Evolutionary conservation across 2,113 vertebrate genomes (phyloP), one percentile per base, ranked within the genome.

Genomic region (Pelvicachromis taeniatus): DNA sequence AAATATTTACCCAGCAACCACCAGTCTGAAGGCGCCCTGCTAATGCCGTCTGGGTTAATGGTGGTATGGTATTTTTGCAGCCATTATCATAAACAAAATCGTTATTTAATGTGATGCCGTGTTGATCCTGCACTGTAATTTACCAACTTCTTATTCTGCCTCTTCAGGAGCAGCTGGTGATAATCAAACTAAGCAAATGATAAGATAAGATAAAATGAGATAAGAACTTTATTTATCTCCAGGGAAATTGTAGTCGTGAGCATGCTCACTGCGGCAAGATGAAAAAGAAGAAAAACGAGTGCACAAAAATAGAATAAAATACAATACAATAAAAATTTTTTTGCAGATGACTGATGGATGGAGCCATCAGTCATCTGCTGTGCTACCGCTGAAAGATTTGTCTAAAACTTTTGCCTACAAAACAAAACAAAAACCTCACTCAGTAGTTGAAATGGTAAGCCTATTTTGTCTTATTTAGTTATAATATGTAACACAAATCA

Each of bases 341-440:
- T n/a, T n/a, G n/a, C n/a, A n/a, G n/a, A 63, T 4, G 31, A 63
- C 59, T 26, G 9, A 77, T 33, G 26, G 70, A 33, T n/a, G 3
- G 7, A n/a, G 52, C 70, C 70, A 52, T 75, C 68, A 75, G 26
- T 50, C 45, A 7, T 29, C 26, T 75, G 26, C 68, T 73, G 23
- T 48, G 45, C 26, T 50, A 5, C 14, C 16, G 31, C 0, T 1
- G 68, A 50, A 17, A 75, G 26, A 50, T 31, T 50, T 33, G 12
- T 53, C 17, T 52, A 17, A 75, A n/a, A n/a, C n/a, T n/a, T n/a
- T n/a, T n/a, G n/a, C n/a, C n/a, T n/a, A n/a, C n/a, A n/a, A n/a
- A n/a, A n/a, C n/a, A n/a, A n/a, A n/a, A n/a, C n/a, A n/a, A 10
- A 40, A 0, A 0, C 2, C 3, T 35, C 59, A 7, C 68, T 50